Evolutionary conservation across 1,140 invertebrate species (phyloP).

Genomic region (Sinonovacula constricta): DNA sequence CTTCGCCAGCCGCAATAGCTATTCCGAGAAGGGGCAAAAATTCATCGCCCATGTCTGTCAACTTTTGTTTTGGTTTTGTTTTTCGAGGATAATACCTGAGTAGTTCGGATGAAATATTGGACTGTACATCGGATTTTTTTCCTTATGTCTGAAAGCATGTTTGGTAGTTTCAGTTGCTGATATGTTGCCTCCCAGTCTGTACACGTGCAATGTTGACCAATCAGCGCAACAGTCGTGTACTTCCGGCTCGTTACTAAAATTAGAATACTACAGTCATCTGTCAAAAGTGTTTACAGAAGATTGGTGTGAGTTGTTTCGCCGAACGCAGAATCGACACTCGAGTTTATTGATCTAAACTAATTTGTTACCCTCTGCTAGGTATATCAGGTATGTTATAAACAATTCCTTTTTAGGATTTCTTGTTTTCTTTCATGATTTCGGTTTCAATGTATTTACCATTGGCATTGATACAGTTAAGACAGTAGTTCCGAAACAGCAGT

Average conservation of each 20-base stretch:
- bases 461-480: too few species aligned
- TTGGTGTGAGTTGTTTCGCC: neutral
- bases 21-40: conserved; percentile 57
- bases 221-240: too few species aligned
- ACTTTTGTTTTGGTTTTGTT: conserved; percentile 29
- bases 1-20: conserved; percentile 36
- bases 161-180: too few species aligned
- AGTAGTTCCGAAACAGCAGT: too few species aligned
- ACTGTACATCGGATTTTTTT: too few species aligned
- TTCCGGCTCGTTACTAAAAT: conserved; percentile 49
- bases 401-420: neutral
- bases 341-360: neutral
- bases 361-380: neutral
- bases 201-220: too few species aligned
- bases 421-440: too few species aligned
- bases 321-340: neutral
- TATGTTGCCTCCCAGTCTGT: too few species aligned
- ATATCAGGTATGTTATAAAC: neutral
- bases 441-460: too few species aligned
- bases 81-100: conserved; percentile 3
- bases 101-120: too few species aligned
- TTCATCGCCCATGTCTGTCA: conserved; percentile 66
- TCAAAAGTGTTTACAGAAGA: neutral
- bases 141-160: too few species aligned
- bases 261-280: conserved; percentile 28